phyloP scores from a whole-genome alignment of 2,113 vertebrate genomes.

The Neolamprologus devosi region DNA sequence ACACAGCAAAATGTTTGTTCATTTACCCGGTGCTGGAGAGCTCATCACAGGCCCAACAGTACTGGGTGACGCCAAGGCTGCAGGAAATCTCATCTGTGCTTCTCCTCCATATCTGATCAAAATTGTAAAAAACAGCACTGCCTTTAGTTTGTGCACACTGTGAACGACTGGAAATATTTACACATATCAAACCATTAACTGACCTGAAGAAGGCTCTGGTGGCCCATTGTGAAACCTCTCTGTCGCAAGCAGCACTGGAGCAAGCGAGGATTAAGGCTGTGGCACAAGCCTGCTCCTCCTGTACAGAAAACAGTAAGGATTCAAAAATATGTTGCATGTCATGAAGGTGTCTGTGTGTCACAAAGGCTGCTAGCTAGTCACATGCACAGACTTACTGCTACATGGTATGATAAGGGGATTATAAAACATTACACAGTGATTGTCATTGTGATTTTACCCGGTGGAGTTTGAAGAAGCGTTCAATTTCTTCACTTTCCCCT shows the following conservation, averaged over 20 bases:
- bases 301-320: not conserved
- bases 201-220: conserved; percentile 95
- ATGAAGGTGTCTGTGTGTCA: not conserved
- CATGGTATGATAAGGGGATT: not conserved
- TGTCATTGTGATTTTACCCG: conserved; percentile 67
- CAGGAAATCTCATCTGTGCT: conserved; percentile 91
- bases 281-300: conserved; percentile 94
- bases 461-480: conserved; percentile 95
- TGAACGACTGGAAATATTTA: not conserved
- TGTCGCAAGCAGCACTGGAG: conserved; percentile 81
- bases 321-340: not conserved
- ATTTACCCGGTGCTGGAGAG: conserved; percentile 74
- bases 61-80: conserved; percentile 76
- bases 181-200: not conserved
- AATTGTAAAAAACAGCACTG: not conserved
- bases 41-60: conserved; percentile 79
- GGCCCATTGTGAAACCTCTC: conserved; percentile 91
- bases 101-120: conserved; percentile 87
- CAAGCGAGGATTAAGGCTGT: conserved; percentile 92
- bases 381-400: not conserved
- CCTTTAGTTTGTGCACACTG: not conserved
- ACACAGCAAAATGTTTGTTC: not conserved
- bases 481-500: conserved; percentile 92
- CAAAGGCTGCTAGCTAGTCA: not conserved
- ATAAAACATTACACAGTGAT: not conserved